These are phyloP conservation scores for Apaloderma vittatum DNA, from an alignment of 2,113 vertebrate genomes.

Conservation along the genomic window DNA sequence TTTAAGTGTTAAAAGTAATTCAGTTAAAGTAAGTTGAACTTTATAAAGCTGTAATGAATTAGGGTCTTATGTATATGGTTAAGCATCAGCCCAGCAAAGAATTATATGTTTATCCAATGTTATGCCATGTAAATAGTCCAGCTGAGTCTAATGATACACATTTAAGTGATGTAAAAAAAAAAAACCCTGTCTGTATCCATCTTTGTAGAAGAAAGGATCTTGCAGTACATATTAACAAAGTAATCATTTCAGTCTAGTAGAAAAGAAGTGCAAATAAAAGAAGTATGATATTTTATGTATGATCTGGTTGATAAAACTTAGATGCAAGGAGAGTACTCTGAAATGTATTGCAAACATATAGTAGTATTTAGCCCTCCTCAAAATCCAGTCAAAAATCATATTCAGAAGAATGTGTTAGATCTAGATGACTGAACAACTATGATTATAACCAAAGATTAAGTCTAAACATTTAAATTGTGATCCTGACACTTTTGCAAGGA, in stretches of 20 bases:
- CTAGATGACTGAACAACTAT: neutral
- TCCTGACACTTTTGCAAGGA: conserved; percentile 17
- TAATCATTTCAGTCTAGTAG: neutral
- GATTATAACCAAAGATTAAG: neutral
- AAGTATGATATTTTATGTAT: neutral
- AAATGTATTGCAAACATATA: neutral
- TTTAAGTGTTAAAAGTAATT: neutral
- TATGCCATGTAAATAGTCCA: neutral
- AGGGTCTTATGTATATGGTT: neutral
- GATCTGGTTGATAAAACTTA: neutral
- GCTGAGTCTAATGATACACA: neutral
- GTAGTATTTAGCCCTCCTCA: neutral
- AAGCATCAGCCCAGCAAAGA: neutral
- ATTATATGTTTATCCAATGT: neutral
- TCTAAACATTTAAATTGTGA: conserved; percentile 29
- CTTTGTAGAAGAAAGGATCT: neutral
- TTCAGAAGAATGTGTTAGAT: neutral
- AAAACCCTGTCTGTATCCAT: neutral
- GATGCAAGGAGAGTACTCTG: neutral
- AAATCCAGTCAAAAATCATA: neutral
- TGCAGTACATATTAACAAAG: neutral
- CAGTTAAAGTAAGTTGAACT: neutral
- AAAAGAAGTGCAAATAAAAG: neutral
- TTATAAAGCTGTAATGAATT: neutral
- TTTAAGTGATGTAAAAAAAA: neutral